phyloP scores from a whole-genome alignment of 2,888 invertebrate genomes.

The Himalopsyche japonica region DNA sequence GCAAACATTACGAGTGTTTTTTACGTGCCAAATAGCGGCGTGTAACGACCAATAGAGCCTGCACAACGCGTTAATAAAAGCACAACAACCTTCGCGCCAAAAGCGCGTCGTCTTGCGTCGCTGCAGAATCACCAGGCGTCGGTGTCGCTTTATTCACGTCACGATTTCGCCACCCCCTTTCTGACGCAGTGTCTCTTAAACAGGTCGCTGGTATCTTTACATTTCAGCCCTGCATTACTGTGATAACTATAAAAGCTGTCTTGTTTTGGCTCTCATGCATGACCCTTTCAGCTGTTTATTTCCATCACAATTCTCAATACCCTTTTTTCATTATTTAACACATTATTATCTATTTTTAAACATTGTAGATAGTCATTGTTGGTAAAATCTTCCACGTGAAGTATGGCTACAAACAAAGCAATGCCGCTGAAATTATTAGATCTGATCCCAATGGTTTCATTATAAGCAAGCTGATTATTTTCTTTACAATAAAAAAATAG shows the following conservation, averaged over 20 bases:
- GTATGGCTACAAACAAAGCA: no score
- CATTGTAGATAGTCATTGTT: background rate
- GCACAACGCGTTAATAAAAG: conserved; percentile 6
- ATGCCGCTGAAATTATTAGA: no score
- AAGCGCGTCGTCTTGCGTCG: background rate
- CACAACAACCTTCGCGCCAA: background rate
- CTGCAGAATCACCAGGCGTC: background rate
- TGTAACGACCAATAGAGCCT: background rate
- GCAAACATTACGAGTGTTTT: background rate
- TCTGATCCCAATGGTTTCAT: no score
- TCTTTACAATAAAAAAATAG: no score
- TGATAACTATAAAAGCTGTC: background rate
- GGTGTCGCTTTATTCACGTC: background rate
- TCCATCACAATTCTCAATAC: background rate
- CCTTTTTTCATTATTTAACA: no score
- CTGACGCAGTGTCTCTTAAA: background rate
- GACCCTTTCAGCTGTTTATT: background rate
- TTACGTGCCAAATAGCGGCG: background rate
- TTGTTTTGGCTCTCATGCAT: background rate
- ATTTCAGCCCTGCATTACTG: background rate
- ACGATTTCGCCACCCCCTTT: background rate
- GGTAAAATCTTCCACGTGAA: no score
- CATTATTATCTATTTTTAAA: no score
- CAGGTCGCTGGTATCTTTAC: background rate
- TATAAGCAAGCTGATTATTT: no score